phyloP scores from a whole-genome alignment of 2,888 invertebrate genomes.

The Sclerodermus sp. region DNA sequence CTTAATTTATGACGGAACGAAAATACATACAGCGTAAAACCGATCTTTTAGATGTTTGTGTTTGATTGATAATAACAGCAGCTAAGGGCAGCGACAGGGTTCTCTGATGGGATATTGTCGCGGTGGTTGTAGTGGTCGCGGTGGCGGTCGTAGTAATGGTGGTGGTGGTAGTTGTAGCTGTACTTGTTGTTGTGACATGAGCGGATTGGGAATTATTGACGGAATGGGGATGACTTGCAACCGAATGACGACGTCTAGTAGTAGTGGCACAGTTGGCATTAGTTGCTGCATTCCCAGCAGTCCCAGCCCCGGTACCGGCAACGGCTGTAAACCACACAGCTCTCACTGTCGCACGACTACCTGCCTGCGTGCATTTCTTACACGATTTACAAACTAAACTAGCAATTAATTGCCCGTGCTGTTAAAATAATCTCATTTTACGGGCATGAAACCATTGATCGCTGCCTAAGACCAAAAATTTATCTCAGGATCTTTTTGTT shows the following conservation, averaged over 20 bases:
- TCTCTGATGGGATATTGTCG: conserved; percentile 65
- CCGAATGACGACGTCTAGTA: conserved; percentile 55
- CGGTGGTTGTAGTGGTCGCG: conserved; percentile 39
- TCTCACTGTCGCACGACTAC: conserved; percentile 40
- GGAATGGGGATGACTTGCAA: conserved; percentile 55
- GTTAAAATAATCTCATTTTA: too few species aligned
- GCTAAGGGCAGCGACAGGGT: conserved; percentile 72
- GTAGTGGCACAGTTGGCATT: conserved; percentile 49
- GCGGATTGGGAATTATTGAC: conserved; percentile 53
- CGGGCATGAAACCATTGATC: too few species aligned
- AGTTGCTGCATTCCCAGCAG: conserved; percentile 45
- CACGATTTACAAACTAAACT: background rate
- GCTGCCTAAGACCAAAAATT: too few species aligned
- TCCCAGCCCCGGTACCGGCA: conserved; percentile 50
- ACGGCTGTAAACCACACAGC: conserved; percentile 55
- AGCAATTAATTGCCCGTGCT: too few species aligned
- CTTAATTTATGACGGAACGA: conserved; percentile 36
- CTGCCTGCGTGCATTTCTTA: conserved; percentile 8
- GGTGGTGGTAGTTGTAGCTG: conserved; percentile 32
- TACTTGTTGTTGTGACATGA: conserved; percentile 44
- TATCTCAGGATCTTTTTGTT: too few species aligned
- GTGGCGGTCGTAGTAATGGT: conserved; percentile 33
- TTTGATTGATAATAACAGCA: conserved; percentile 59
- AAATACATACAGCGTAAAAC: conserved; percentile 58
- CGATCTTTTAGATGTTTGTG: conserved; percentile 57